phyloP scores from a whole-genome alignment of 2,797 vertebrate genomes.

The Oryzias dopingdopingensis region DNA sequence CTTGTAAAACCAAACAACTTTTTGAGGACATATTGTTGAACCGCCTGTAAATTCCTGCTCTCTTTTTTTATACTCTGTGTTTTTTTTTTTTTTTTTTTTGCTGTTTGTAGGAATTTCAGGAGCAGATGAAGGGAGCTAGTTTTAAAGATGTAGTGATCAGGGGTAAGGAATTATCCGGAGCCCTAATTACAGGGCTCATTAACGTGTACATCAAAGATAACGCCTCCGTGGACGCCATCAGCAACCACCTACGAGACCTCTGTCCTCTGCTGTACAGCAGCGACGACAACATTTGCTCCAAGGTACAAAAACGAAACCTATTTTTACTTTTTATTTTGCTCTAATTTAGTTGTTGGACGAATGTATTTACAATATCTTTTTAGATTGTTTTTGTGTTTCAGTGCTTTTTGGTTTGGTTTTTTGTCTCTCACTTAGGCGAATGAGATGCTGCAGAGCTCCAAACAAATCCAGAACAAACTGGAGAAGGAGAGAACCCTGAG shows the following conservation, averaged over 20 bases:
- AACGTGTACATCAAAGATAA: conserved; percentile 97
- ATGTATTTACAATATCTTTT: not conserved
- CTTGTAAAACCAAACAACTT: conserved; percentile 2
- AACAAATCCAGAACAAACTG: conserved; percentile 88
- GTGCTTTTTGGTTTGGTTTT: conserved; percentile 18
- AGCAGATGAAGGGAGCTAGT: conserved; percentile 88
- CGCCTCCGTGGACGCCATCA: conserved; percentile 92
- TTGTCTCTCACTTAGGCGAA: conserved; percentile 83
- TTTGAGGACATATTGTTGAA: not conserved
- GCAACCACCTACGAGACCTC: conserved; percentile 89
- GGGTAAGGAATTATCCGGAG: conserved; percentile 90
- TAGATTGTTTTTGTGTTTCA: conserved; percentile 24
- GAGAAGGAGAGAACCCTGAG: conserved; percentile 90
- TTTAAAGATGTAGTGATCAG: conserved; percentile 93
- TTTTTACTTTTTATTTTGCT: not conserved
- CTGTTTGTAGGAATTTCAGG: conserved; percentile 88
- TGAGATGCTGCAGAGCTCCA: conserved; percentile 91
- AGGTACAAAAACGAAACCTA: conserved; percentile 73
- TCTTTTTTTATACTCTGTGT: not conserved
- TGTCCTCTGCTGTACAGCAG: conserved; percentile 95
- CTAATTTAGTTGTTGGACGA: not conserved
- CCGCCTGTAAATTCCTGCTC: not conserved
- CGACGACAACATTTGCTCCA: conserved; percentile 94
- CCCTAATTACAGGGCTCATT: conserved; percentile 92
- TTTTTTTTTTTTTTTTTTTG: not conserved